phyloP scores from a whole-genome alignment of 2,797 vertebrate genomes.

The Melanotaenia trifasciata region DNA sequence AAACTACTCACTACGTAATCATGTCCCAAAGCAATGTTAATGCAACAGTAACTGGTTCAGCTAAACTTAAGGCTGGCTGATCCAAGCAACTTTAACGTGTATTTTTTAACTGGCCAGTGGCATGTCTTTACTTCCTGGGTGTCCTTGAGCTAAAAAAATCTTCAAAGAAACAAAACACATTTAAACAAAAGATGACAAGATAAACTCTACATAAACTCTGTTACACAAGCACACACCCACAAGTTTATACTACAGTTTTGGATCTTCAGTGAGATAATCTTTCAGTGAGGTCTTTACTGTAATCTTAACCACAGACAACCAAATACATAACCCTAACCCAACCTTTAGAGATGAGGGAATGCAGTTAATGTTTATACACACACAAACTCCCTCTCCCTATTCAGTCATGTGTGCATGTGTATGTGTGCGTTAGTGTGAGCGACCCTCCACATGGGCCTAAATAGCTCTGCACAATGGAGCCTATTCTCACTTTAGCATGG shows the following conservation, averaged over 20 bases:
- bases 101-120: no score
- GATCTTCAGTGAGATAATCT: background rate
- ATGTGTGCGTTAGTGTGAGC: conserved; percentile 5
- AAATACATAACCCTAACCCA: background rate
- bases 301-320: background rate
- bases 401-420: conserved; percentile 9
- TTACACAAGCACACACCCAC: no score
- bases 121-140: background rate
- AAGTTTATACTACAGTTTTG: no score
- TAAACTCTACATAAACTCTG: no score
- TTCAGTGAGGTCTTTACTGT: background rate
- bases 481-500: conserved; percentile 42
- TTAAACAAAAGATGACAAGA: background rate
- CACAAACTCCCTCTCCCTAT: conserved; percentile 1
- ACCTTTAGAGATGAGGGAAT: background rate
- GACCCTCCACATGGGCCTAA: conserved; percentile 1
- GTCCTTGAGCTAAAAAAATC: background rate
- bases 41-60: background rate
- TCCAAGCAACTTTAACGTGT: background rate
- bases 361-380: background rate
- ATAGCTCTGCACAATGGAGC: conserved; percentile 30
- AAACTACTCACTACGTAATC: no score
- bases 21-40: no score
- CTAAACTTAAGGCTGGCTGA: background rate
- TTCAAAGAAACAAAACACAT: background rate